Evolutionary conservation across 2,888 invertebrate species (phyloP), one percentile per base, ranked within the genome.

Genomic region (Monoplex corrugatus): DNA sequence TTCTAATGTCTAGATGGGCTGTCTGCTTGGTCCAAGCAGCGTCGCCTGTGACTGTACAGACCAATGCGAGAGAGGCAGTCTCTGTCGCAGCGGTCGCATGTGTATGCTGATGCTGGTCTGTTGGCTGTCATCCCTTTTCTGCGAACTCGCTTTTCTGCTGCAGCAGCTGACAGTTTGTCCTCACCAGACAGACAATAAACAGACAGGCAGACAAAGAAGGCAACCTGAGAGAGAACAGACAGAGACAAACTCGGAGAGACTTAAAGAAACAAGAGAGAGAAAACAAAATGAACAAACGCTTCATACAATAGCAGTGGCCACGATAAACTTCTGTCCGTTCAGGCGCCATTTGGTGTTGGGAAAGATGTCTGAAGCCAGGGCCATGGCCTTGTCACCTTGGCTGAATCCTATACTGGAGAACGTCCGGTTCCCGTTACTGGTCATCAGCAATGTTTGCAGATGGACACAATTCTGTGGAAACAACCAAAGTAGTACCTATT

Each of bases 281-380:
- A 80, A 3, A 40, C 0, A 8, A 75, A 75, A 72, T 35, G 10
- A 83, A 16, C 32, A 45, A 32, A 8, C 13, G 5, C 80, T 8
- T 19, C 83, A 6, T 44, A 86, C 86, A 32, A 86, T 72, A 0
- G 86, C 86, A 1, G 86, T 86, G 28, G 68, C 86, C 16, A 86
- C 68, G 86, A 43, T 86, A n/a, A 86, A 38, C 68, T 68, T 86
- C 44, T 86, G 86, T 5, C 86, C 43, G 86, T 86, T 86, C 63
- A 86, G 86, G n/a, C 63, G 44, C 86, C 86, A 86, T 44, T 68
- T 63, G 8, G 68, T 86, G 35, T 86, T 86, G n/a, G 86, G 86
- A 43, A 86, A 86, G n/a, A 68, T n/a, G 6, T 63, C 68, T 68
- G 86, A 86, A n/a, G 43, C 40, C 63, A 86, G 32, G 43, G 32